These are phyloP conservation scores for Rhingia rostrata DNA, from an alignment of 2,888 invertebrate genomes.

Conservation along the genomic window DNA sequence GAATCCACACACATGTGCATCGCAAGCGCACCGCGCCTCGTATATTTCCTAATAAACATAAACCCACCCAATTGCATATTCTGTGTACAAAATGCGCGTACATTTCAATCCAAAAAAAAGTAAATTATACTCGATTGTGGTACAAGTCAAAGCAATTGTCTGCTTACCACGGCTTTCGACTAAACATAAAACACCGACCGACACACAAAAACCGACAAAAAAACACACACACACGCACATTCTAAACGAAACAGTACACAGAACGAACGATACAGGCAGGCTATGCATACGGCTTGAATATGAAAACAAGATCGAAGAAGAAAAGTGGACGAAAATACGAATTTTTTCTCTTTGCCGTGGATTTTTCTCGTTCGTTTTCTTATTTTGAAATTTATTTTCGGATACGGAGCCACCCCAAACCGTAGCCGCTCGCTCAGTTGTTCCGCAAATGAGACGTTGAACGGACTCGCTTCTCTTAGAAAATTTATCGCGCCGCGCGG, in stretches of 20 bases:
- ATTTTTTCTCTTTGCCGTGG: slow-evolving; percentile 70
- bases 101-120: slow-evolving; percentile 46
- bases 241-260: slow-evolving; percentile 58
- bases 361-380: slow-evolving; percentile 28
- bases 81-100: slow-evolving; percentile 47
- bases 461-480: slow-evolving; percentile 72
- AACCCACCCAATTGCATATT: slow-evolving; percentile 64
- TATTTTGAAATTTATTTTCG: slow-evolving; percentile 67
- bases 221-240: slow-evolving; percentile 22
- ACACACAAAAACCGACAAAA: slow-evolving; percentile 31
- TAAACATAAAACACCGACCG: slow-evolving; percentile 63
- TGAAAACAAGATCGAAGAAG: slow-evolving; percentile 74
- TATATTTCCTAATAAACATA: slow-evolving; percentile 47
- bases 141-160: slow-evolving; percentile 60
- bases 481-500: slow-evolving; percentile 47
- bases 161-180: slow-evolving; percentile 54
- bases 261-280: slow-evolving; percentile 20
- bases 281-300: slow-evolving; percentile 69
- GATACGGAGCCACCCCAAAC: slow-evolving; percentile 73
- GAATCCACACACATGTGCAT: slow-evolving; percentile 39
- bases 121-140: slow-evolving; percentile 31
- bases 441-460: slow-evolving; percentile 76
- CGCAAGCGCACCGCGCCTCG: neutral
- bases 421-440: slow-evolving; percentile 75
- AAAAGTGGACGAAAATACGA: slow-evolving; percentile 73